Evolutionary conservation across 1,140 invertebrate species (phyloP).

Genomic region (Apocrypta bakeri): DNA sequence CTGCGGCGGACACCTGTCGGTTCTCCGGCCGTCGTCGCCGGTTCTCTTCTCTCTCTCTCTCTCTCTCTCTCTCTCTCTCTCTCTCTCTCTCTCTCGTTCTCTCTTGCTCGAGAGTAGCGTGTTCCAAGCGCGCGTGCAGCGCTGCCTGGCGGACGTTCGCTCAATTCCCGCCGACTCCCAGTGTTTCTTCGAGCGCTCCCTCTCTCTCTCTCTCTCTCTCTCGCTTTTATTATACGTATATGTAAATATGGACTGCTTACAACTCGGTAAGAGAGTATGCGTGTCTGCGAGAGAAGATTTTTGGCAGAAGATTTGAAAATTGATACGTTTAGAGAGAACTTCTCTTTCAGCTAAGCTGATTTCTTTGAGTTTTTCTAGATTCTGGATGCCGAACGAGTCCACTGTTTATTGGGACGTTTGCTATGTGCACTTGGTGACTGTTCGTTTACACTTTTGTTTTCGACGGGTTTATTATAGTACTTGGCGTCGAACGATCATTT

Average conservation of each 20-base stretch:
- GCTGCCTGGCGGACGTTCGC: neutral
- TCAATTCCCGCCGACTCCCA: constrained; percentile 1
- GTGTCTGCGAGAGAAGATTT: neutral
- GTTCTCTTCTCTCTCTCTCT: constrained; percentile 40
- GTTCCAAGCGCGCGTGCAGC: constrained; percentile 17
- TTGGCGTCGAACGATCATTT: too few species aligned
- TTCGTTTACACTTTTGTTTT: too few species aligned
- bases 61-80: constrained; percentile 46
- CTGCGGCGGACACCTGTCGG: constrained; percentile 62
- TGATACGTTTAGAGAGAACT: neutral
- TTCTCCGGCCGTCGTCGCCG: constrained; percentile 19
- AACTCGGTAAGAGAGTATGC: neutral
- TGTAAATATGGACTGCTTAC: neutral
- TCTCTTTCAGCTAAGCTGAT: too few species aligned
- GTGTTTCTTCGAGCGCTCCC: neutral
- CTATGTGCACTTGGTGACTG: too few species aligned
- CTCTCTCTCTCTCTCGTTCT: constrained; percentile 28
- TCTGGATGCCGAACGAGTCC: too few species aligned
- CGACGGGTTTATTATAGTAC: too few species aligned
- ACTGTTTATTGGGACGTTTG: too few species aligned
- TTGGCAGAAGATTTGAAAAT: neutral
- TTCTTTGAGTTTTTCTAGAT: too few species aligned
- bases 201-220: constrained; percentile 35
- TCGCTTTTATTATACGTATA: constrained; percentile 12
- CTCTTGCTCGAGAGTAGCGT: neutral